Conservation (phyloP, 1,140 invertebrate species). For the Neotoxoptera formosana region DNA sequence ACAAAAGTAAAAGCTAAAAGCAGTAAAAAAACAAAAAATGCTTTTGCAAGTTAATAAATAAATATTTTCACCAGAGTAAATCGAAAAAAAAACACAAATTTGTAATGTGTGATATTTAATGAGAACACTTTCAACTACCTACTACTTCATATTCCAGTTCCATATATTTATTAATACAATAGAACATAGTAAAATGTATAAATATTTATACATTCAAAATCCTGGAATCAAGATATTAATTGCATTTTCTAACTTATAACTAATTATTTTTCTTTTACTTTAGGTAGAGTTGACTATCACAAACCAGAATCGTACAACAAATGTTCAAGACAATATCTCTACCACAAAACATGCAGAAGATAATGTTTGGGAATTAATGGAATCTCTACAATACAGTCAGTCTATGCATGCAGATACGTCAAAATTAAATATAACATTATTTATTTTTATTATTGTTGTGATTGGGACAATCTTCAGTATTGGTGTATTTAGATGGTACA, state of each 20-base stretch:
- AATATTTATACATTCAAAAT: too few relatives aligned
- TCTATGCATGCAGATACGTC: not conserved
- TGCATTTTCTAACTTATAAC: not conserved
- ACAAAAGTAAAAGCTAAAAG: too few relatives aligned
- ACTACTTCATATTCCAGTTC: too few relatives aligned
- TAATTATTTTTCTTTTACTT: not conserved
- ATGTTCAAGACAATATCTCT: not conserved
- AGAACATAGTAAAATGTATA: not conserved
- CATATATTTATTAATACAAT: not conserved
- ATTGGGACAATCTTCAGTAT: not conserved
- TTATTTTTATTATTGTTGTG: not conserved
- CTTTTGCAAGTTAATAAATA: too few relatives aligned
- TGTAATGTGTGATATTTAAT: too few relatives aligned
- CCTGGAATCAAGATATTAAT: not conserved
- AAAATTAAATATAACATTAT: not conserved
- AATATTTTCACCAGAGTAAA: too few relatives aligned
- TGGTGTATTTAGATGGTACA: not conserved
- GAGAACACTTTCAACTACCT: too few relatives aligned
- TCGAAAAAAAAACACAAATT: too few relatives aligned
- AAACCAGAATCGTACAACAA: not conserved
- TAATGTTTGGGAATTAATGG: conserved; percentile 41
- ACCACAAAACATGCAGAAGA: conserved; percentile 6
- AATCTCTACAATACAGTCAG: conserved; percentile 25
- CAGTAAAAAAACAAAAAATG: too few relatives aligned
- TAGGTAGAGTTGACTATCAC: conserved; percentile 8